A percentile compares a stretch with the other conserved stretches of the same genome.
Evolutionary conservation across 2,797 vertebrate genomes (phyloP).

Genomic region (Lacerta agilis): DNA sequence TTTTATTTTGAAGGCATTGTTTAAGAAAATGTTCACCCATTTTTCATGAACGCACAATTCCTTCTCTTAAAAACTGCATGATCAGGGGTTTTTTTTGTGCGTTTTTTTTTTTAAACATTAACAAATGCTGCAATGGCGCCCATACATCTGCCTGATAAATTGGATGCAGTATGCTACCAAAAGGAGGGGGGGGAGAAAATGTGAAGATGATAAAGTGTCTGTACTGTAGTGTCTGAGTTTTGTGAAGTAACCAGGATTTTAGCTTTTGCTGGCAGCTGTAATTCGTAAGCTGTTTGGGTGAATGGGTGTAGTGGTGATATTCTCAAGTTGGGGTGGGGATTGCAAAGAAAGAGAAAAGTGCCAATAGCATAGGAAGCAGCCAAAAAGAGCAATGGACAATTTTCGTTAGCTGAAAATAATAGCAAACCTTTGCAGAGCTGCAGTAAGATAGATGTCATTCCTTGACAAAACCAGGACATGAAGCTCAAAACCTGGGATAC

Average conservation of each 20-base stretch:
- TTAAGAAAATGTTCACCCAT: not conserved
- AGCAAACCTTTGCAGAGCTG: not conserved
- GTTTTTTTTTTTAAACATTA: constrained; percentile 28
- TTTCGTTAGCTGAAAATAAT: not conserved
- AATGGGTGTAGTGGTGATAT: not conserved
- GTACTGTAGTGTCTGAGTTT: not conserved
- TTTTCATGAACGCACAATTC: not conserved
- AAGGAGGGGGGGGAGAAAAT: not conserved
- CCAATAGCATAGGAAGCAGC: not conserved
- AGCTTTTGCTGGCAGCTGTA: not conserved
- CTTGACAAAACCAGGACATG: not conserved
- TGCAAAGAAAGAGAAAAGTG: not conserved
- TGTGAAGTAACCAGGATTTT: not conserved
- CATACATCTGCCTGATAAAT: not conserved
- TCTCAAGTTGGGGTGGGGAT: not conserved
- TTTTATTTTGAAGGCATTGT: not conserved
- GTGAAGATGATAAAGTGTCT: not conserved
- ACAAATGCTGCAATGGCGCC: not conserved
- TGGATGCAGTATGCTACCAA: not conserved
- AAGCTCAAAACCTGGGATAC: not conserved
- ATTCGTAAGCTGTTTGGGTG: not conserved
- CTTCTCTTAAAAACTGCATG: not conserved
- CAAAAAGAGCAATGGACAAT: not conserved
- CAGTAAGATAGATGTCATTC: not conserved
- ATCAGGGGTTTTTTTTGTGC: not conserved